These are phyloP conservation scores for Trachemys scripta DNA, from an alignment of 2,113 vertebrate species.

Conservation along the genomic window DNA sequence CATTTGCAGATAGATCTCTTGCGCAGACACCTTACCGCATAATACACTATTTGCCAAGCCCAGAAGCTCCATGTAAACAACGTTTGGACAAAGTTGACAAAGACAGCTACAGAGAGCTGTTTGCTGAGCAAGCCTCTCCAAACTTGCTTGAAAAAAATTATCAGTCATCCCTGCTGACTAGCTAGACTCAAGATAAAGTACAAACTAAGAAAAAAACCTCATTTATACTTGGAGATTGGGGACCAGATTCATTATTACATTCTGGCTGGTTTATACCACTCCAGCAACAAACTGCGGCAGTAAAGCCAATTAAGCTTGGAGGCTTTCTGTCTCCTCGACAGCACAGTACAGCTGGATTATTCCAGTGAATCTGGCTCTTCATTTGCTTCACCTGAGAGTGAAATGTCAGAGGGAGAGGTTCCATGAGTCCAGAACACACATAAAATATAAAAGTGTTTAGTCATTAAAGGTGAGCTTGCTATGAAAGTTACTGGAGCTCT, in stretches of 20 bases:
- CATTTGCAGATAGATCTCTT: background rate
- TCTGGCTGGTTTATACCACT: background rate
- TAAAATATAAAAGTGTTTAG: background rate
- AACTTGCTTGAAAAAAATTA: background rate
- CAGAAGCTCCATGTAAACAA: background rate
- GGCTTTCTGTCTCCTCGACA: background rate
- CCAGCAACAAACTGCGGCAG: background rate
- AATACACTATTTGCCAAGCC: background rate
- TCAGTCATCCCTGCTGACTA: background rate
- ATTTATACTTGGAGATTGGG: background rate
- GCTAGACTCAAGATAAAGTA: background rate
- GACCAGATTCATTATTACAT: background rate
- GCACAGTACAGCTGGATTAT: background rate
- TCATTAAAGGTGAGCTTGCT: background rate
- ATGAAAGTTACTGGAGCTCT: background rate
- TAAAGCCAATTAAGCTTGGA: background rate
- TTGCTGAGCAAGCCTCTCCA: background rate
- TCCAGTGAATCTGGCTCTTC: background rate
- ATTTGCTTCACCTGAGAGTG: background rate
- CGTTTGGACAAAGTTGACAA: background rate
- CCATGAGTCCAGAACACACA: background rate
- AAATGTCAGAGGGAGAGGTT: background rate
- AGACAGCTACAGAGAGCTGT: background rate
- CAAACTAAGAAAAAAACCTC: background rate
- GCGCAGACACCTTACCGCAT: background rate